Percentiles rank a stretch among this genome's conserved stretches.
Conservation (phyloP, 2,888 invertebrate genomes). For the Agonopterix subpropinquella region DNA sequence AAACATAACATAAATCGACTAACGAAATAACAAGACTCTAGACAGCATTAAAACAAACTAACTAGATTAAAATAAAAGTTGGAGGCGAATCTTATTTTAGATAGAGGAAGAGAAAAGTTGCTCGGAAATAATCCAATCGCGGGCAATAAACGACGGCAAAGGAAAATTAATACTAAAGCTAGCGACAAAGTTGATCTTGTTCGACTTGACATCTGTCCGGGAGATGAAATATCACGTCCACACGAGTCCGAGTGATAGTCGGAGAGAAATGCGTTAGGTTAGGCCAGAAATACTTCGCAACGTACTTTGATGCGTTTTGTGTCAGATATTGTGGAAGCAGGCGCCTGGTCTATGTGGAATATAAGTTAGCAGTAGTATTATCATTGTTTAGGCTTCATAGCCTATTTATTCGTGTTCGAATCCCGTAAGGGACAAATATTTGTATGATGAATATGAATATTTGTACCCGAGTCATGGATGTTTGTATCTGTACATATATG, state of each 20-base stretch:
- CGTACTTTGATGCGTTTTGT: background rate
- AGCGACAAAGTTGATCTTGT: slow-evolving; percentile 59
- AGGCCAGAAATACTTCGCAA: too few relatives aligned
- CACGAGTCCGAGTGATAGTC: slow-evolving; percentile 14
- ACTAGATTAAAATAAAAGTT: slow-evolving; percentile 34
- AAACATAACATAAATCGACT: background rate
- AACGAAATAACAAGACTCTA: background rate
- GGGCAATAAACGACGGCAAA: slow-evolving; percentile 55
- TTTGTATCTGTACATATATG: too few relatives aligned
- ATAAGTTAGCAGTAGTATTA: too few relatives aligned
- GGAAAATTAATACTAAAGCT: slow-evolving; percentile 59
- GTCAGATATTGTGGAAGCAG: background rate
- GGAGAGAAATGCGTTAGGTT: too few relatives aligned
- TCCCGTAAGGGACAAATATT: too few relatives aligned
- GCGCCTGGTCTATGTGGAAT: too few relatives aligned
- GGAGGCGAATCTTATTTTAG: slow-evolving; percentile 43
- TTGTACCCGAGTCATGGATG: too few relatives aligned
- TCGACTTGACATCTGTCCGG: slow-evolving; percentile 55
- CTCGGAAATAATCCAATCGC: slow-evolving; percentile 65
- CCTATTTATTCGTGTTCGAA: too few relatives aligned
- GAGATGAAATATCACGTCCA: slow-evolving; percentile 55
- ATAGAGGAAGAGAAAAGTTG: slow-evolving; percentile 45
- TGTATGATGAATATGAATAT: too few relatives aligned
- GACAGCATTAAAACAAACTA: slow-evolving; percentile 22
- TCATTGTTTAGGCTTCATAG: too few relatives aligned